phyloP scores from a whole-genome alignment of 2,888 invertebrate species.

The Drosophila quinaria region DNA sequence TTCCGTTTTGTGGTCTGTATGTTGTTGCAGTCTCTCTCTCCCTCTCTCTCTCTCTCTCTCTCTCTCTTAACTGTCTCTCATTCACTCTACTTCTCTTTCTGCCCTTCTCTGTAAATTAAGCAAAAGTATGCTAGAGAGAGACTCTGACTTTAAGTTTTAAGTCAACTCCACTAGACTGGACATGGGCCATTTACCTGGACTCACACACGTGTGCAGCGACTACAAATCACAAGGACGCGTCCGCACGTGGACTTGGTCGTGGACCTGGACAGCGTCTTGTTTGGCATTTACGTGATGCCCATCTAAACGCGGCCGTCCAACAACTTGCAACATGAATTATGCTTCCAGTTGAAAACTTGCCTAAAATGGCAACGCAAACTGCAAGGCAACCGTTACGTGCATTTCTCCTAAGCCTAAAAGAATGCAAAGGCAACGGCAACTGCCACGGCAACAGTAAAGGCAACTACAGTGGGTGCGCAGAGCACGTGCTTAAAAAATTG shows the following conservation, averaged over 20 bases:
- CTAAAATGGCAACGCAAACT: slow-evolving; percentile 71
- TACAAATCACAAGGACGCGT: slow-evolving; percentile 69
- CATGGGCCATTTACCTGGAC: slow-evolving; percentile 50
- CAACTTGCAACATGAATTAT: slow-evolving; percentile 73
- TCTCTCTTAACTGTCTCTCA: not conserved
- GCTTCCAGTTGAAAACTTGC: slow-evolving; percentile 66
- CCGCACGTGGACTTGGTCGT: slow-evolving; percentile 10
- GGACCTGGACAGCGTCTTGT: slow-evolving; percentile 64
- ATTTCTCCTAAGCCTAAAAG: slow-evolving; percentile 58
- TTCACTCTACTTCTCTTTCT: not conserved
- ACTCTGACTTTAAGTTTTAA: slow-evolving; percentile 49
- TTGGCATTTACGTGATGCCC: slow-evolving; percentile 78
- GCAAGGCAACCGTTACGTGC: slow-evolving; percentile 60
- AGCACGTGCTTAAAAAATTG: slow-evolving; percentile 76
- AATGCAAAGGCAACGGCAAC: slow-evolving; percentile 48
- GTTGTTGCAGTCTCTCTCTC: not conserved
- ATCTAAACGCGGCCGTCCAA: slow-evolving; percentile 62
- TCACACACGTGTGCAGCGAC: slow-evolving; percentile 49
- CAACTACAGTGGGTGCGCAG: slow-evolving; percentile 25
- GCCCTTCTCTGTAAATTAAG: slow-evolving; percentile 44
- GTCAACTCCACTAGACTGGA: slow-evolving; percentile 38
- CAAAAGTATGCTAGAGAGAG: slow-evolving; percentile 47
- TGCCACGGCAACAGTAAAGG: not conserved
- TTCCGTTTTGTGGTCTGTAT: slow-evolving; percentile 64
- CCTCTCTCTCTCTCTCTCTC: not conserved